Base-by-base conservation (phyloP, 2,113 vertebrate species). In the Ceyx cyanopectus region DNA sequence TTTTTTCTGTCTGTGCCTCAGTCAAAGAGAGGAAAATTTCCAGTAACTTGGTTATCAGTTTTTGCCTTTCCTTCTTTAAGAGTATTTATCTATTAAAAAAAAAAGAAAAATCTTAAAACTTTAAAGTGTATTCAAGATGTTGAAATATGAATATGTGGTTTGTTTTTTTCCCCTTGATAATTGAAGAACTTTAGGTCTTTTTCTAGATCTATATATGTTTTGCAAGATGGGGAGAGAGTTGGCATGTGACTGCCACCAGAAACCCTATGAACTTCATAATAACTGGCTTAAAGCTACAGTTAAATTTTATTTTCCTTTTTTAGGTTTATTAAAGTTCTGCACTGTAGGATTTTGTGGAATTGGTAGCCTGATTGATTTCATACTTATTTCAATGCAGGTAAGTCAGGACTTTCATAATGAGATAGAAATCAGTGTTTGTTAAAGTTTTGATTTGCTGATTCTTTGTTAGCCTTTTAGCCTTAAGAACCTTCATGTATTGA, bases 291-390 rank as follows among this genome's bases (percentile, higher is more conserved):
- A 87, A 65, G 23, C 53, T 80, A 7, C 88, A 85, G 66, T 72
- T 94, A 32, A 89, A 46, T 87, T 94, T 95, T 54, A 4, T 48
- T 86, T 95, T 95, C 56, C 45, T 95, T 93, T 96, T 91, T 78
- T 94, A 99, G 99, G 99, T 81, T 97, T 99, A 93, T 94, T 99
- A 90, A 99, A 99, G 97, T 99, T 99, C 97, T 99, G 99, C 94
- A 99, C 99, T 5, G 99, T 99, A 45, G 99, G 99, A 8, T 99
- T 99, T 98, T 99, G 99, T 98, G 99, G 99, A 90, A 99, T 99
- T 87, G 99, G 99, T 58, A 99, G 99, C 81, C 96, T 99, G 76
- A 98, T 99, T 92, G 99, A 99, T 96, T 99, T 99, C 96, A 98
- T 99, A 93, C 96, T 99, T 90, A 99, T 99, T 97, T 98, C 99